Evolutionary conservation across 2,888 invertebrate species (phyloP).

Genomic region (Stenodera caucasica): DNA sequence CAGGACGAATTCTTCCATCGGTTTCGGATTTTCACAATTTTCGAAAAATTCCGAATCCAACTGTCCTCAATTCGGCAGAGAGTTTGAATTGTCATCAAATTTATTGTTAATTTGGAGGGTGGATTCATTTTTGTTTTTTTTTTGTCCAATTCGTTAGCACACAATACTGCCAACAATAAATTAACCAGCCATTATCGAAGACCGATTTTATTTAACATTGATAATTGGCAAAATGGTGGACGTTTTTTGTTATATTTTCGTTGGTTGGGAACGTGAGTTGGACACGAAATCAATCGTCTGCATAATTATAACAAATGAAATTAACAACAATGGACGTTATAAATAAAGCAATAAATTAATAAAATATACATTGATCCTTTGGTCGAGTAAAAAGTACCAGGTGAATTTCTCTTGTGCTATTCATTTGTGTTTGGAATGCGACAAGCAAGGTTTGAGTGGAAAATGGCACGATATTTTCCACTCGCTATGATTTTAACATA

Average conservation of each 20-base stretch:
- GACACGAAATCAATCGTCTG: conserved; percentile 12
- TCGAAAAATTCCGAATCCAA: no score
- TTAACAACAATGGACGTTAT: background rate
- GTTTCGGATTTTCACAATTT: no score
- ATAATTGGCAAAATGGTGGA: conserved; percentile 28
- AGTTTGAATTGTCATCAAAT: no score
- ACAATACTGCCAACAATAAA: conserved; percentile 40
- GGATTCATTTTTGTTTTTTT: background rate
- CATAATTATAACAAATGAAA: background rate
- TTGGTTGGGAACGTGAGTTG: conserved; percentile 21
- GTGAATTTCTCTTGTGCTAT: no score
- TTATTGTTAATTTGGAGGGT: background rate
- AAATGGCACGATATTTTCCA: conserved; percentile 12
- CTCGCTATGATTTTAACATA: conserved; percentile 15
- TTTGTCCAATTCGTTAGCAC: conserved; percentile 35
- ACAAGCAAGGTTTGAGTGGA: conserved; percentile 1
- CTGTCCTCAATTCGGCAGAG: no score
- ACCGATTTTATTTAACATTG: conserved; percentile 33
- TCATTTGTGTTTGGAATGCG: background rate
- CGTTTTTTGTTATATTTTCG: conserved; percentile 16
- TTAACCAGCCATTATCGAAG: conserved; percentile 34
- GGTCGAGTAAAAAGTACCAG: no score
- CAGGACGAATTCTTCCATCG: no score
- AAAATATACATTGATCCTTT: background rate
- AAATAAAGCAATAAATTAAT: background rate